These are phyloP conservation scores for Aphelenchoides besseyi DNA, from an alignment of 1,140 invertebrate genomes.

Conservation along the genomic window DNA sequence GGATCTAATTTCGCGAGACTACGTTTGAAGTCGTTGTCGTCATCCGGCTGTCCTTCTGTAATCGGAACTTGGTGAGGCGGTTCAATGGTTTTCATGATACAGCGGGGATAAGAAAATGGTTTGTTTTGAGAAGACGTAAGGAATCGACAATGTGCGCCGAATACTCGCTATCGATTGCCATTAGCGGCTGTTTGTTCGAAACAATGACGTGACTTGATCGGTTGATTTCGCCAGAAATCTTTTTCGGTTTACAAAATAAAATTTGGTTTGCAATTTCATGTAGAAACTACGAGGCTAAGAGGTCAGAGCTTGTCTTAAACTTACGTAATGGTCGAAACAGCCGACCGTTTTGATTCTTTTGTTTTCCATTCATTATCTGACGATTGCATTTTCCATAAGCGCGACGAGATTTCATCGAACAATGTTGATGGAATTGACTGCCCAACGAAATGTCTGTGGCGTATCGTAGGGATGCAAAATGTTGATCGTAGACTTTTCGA, in stretches of 20 bases:
- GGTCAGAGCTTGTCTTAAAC: too few species aligned
- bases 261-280: too few species aligned
- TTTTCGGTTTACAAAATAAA: too few species aligned
- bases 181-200: neutral
- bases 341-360: too few species aligned
- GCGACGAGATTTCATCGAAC: too few species aligned
- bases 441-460: neutral
- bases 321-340: too few species aligned
- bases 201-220: neutral
- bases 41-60: neutral
- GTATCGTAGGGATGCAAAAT: constrained; percentile 13
- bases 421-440: neutral
- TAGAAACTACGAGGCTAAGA: too few species aligned
- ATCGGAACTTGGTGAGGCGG: neutral
- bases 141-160: neutral
- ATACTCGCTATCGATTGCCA: neutral
- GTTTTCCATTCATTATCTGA: too few species aligned
- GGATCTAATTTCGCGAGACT: constrained; percentile 23
- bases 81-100: neutral
- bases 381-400: too few species aligned
- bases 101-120: neutral
- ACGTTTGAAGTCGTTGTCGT: neutral
- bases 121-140: neutral
- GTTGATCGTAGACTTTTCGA: constrained; percentile 37
- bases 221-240: too few species aligned